Evolutionary conservation across 2,113 vertebrate species (phyloP).

Genomic region (Scomber scombrus): DNA sequence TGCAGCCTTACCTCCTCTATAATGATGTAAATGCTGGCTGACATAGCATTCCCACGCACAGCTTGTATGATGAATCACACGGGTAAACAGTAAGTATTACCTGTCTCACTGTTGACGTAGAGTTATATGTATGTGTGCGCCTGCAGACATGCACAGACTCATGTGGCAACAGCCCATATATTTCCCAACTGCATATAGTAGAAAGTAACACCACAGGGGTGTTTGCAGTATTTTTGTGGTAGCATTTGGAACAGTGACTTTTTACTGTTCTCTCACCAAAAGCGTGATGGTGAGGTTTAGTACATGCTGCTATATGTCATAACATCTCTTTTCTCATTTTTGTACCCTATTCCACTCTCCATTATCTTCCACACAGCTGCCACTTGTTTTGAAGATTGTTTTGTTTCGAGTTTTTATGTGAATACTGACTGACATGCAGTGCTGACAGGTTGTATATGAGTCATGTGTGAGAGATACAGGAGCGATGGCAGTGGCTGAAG

Average conservation of each 20-base stretch:
- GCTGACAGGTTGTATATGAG: slow-evolving; percentile 59
- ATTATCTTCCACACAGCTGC: not conserved
- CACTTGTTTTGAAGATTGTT: not conserved
- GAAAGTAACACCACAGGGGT: slow-evolving; percentile 1
- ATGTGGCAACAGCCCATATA: slow-evolving; percentile 23
- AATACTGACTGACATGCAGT: slow-evolving; percentile 19
- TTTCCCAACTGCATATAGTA: not conserved
- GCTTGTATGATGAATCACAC: slow-evolving; percentile 71
- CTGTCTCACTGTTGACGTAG: slow-evolving; percentile 61
- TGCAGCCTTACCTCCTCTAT: slow-evolving; percentile 70
- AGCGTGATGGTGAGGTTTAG: not conserved
- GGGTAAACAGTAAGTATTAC: slow-evolving; percentile 62
- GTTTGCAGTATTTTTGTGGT: not conserved
- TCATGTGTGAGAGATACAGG: slow-evolving; percentile 44
- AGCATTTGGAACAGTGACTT: not conserved
- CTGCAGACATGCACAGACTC: slow-evolving; percentile 49
- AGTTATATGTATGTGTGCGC: slow-evolving; percentile 49
- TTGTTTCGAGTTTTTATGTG: slow-evolving; percentile 1
- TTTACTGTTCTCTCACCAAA: not conserved
- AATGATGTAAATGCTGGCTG: slow-evolving; percentile 74
- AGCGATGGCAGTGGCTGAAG: slow-evolving; percentile 42
- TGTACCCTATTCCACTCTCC: not conserved
- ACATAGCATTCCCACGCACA: slow-evolving; percentile 60
- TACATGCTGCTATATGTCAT: not conserved
- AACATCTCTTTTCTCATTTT: not conserved